These are phyloP conservation scores for Alloplasta piceator DNA, from an alignment of 2,888 invertebrate species.

Conservation along the genomic window DNA sequence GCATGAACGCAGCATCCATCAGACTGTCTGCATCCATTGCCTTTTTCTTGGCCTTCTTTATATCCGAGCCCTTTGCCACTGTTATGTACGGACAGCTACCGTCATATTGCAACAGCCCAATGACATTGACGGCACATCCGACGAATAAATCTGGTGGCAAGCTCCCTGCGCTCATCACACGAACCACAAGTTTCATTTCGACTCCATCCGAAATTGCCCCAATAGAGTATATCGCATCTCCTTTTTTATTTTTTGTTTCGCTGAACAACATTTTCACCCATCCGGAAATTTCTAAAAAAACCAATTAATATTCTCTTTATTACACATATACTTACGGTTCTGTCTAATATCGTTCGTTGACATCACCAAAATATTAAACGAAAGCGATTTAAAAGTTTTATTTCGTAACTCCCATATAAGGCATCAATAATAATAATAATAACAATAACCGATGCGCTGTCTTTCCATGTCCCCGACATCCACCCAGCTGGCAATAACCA, in stretches of 20 bases:
- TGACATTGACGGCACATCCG: too few species aligned
- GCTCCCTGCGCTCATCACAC: background rate
- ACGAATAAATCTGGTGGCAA: background rate
- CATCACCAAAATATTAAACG: too few species aligned
- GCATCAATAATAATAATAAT: too few species aligned
- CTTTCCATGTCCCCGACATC: too few species aligned
- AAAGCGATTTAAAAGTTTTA: too few species aligned
- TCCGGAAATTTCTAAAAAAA: background rate
- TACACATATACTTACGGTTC: too few species aligned
- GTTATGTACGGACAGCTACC: background rate
- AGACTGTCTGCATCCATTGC: background rate
- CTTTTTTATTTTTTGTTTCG: background rate
- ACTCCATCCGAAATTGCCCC: background rate
- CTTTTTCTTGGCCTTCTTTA: background rate
- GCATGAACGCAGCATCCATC: background rate
- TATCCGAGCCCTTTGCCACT: background rate
- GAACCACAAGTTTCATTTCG: constrained; percentile 2
- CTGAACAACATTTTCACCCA: constrained; percentile 8
- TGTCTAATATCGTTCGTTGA: too few species aligned
- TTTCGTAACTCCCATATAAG: too few species aligned
- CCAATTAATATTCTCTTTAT: background rate
- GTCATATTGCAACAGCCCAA: background rate
- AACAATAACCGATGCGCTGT: too few species aligned
- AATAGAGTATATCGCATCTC: background rate
- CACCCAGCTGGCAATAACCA: too few species aligned